phyloP scores from a whole-genome alignment of 2,888 invertebrate species.

The Brachylomia viminalis region DNA sequence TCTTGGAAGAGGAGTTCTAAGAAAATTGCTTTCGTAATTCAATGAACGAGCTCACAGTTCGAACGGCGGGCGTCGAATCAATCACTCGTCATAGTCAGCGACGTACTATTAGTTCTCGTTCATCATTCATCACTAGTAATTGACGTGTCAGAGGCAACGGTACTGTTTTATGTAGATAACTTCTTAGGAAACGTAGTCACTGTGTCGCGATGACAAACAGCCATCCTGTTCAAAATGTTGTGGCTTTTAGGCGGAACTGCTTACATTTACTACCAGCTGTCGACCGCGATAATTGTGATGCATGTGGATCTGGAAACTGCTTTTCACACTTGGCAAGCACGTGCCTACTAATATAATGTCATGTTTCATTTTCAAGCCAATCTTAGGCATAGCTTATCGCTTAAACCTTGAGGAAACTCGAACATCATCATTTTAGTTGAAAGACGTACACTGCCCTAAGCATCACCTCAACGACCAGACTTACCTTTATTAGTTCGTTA shows the following conservation, averaged over 20 bases:
- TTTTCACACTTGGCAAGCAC: not conserved
- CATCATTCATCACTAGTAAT: slow-evolving; percentile 64
- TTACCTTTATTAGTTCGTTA: too few species aligned
- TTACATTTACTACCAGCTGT: not conserved
- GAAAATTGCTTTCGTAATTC: slow-evolving; percentile 49
- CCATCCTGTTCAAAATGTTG: not conserved
- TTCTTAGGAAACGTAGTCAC: not conserved
- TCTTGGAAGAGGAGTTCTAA: slow-evolving; percentile 17
- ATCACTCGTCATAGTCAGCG: slow-evolving; percentile 66
- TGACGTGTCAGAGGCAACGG: slow-evolving; percentile 54
- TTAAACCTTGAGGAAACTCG: too few species aligned
- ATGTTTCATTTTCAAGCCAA: too few species aligned
- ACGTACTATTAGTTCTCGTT: slow-evolving; percentile 49
- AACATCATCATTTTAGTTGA: too few species aligned
- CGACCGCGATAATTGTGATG: not conserved
- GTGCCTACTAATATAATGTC: too few species aligned
- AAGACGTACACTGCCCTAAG: too few species aligned
- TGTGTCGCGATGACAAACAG: not conserved
- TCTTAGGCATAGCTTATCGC: too few species aligned
- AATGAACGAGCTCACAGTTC: slow-evolving; percentile 25
- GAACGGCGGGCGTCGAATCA: slow-evolving; percentile 45
- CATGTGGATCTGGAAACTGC: not conserved
- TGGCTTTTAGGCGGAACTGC: not conserved
- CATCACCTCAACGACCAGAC: too few species aligned
- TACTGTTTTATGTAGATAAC: slow-evolving; percentile 28